These are phyloP conservation scores for Pelvicachromis taeniatus DNA, from an alignment of 2,113 vertebrate species.

Conservation along the genomic window DNA sequence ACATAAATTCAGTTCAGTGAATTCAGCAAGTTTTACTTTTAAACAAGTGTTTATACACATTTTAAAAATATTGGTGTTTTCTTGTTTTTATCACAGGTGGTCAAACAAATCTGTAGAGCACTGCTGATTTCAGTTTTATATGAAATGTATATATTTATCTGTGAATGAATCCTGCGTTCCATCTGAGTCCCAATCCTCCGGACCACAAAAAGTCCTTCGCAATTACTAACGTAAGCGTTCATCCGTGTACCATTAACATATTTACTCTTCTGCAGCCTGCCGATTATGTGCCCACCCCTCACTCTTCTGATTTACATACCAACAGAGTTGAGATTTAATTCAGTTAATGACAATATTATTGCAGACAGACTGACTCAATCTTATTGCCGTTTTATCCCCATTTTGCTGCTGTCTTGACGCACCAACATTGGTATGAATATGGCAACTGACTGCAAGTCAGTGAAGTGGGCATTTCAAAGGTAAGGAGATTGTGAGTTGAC, in stretches of 20 bases:
- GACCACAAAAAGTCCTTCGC: not conserved
- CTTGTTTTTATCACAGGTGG: not conserved
- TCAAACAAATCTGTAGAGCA: not conserved
- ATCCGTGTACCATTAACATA: fast-evolving
- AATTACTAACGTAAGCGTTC: not conserved
- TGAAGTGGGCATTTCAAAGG: not conserved
- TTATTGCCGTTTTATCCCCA: not conserved
- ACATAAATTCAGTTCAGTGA: not conserved
- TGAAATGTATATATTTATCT: not conserved
- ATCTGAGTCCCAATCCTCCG: not conserved
- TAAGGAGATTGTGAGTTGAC: not conserved
- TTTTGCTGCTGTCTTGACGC: not conserved
- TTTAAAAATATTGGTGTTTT: not conserved
- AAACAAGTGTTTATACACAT: not conserved
- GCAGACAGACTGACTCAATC: not conserved
- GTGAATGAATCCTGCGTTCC: not conserved
- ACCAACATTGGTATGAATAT: not conserved
- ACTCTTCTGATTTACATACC: not conserved
- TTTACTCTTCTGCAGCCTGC: not conserved
- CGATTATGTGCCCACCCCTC: not conserved
- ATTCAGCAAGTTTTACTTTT: not conserved
- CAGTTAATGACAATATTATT: not conserved
- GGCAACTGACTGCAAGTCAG: not conserved
- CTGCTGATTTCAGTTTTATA: not conserved
- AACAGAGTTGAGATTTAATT: not conserved